A percentile compares a stretch with the other conserved stretches of the same genome.
phyloP scores from a whole-genome alignment of 1,140 invertebrate genomes.

The Eubasilissa regina region DNA sequence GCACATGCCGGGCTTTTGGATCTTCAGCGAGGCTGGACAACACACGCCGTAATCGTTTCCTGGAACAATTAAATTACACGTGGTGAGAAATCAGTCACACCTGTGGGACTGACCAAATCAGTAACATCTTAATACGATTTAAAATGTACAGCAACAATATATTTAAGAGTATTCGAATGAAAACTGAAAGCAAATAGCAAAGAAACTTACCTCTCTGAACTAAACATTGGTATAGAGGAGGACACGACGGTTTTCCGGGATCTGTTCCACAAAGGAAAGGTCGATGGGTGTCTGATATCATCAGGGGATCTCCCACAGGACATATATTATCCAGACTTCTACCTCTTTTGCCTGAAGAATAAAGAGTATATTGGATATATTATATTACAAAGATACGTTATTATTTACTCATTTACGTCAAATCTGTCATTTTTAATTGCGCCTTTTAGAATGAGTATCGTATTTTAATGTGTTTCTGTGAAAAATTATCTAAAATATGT shows the following conservation, averaged over 20 bases:
- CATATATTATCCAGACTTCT: constrained; percentile 83
- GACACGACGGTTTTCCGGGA: constrained; percentile 86
- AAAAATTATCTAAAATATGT: no score
- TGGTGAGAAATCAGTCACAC: no score
- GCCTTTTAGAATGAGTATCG: no score
- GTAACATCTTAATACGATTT: no score
- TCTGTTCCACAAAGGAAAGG: constrained; percentile 88
- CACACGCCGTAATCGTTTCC: constrained; percentile 91
- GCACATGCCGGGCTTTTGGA: constrained; percentile 84
- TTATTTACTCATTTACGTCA: no score
- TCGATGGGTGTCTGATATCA: constrained; percentile 82
- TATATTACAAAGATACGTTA: not conserved
- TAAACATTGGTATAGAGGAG: constrained; percentile 84
- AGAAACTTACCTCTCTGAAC: constrained; percentile 77
- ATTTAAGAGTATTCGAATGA: no score
- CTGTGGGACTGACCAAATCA: no score
- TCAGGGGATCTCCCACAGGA: constrained; percentile 84
- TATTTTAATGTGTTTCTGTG: no score
- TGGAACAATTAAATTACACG: constrained; percentile 56
- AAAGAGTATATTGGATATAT: not conserved
- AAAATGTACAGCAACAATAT: no score
- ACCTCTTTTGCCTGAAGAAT: constrained; percentile 76
- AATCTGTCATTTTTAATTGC: no score
- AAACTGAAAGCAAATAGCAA: no score
- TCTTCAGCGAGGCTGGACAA: constrained; percentile 82